Evolutionary conservation across 2,113 vertebrate genomes (phyloP).

Genomic region (Ceuthmochares aereus): DNA sequence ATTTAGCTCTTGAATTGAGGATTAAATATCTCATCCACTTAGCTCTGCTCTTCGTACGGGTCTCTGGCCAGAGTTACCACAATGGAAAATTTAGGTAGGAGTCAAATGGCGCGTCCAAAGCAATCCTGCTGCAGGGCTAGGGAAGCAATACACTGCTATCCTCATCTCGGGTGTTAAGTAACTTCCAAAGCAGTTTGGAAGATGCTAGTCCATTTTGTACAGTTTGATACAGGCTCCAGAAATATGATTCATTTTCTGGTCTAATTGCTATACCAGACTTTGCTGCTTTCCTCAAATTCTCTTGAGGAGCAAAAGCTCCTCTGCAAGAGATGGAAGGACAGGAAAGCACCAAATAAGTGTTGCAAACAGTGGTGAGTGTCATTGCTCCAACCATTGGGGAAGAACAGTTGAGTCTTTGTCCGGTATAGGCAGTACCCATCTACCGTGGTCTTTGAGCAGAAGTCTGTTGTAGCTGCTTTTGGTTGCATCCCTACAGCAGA

Average conservation of each 20-base stretch:
- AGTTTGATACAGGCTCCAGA: constrained; percentile 1
- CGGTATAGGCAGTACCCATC: background rate
- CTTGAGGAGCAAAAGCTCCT: background rate
- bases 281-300: background rate
- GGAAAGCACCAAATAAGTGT: background rate
- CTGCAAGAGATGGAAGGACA: background rate
- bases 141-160: background rate
- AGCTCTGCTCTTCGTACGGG: background rate
- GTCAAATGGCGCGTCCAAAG: background rate
- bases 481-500: background rate
- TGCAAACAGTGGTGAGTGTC: background rate
- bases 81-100: background rate
- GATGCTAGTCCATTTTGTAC: background rate
- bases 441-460: background rate
- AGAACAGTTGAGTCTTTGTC: background rate
- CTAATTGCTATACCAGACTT: constrained; percentile 22
- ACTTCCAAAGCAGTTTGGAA: background rate
- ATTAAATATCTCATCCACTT: background rate
- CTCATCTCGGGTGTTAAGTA: background rate
- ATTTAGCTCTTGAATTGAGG: background rate
- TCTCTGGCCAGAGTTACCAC: background rate
- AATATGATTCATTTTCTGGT: constrained; percentile 3
- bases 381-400: background rate
- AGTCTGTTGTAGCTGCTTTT: background rate
- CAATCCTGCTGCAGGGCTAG: background rate